Evolutionary conservation across 2,113 vertebrate species (phyloP).

Genomic region (Gopherus flavomarginatus): DNA sequence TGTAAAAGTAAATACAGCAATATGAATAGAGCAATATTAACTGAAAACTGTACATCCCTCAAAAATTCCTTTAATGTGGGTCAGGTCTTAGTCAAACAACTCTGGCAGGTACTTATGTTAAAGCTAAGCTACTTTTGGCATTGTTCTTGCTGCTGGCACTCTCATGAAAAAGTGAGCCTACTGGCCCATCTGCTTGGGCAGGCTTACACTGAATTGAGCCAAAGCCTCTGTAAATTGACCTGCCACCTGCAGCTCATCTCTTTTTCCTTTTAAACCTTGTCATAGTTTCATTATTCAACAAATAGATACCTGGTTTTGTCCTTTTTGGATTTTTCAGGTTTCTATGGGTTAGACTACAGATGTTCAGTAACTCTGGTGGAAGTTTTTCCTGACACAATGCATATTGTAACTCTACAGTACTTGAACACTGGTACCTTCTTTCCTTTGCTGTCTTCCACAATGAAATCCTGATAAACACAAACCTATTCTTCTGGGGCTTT

Average conservation of each 20-base stretch:
- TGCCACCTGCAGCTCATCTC: neutral
- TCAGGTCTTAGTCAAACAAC: neutral
- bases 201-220: neutral
- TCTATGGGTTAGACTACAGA: neutral
- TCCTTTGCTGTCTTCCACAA: neutral
- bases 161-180: neutral
- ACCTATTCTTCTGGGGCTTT: neutral
- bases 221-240: neutral
- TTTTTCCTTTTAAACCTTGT: neutral
- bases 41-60: neutral
- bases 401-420: neutral
- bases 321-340: neutral
- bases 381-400: neutral
- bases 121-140: neutral
- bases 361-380: neutral
- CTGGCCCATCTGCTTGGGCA: neutral
- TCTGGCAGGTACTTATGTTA: neutral
- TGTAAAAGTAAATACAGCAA: neutral
- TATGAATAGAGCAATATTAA: neutral
- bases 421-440: neutral
- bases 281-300: neutral
- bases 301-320: fast-evolving
- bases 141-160: neutral
- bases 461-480: neutral
- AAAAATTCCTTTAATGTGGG: neutral